Percentiles rank a stretch among this genome's conserved stretches.
Evolutionary conservation across 2,113 vertebrate genomes (phyloP).

Genomic region (Ramphastos sulfuratus): DNA sequence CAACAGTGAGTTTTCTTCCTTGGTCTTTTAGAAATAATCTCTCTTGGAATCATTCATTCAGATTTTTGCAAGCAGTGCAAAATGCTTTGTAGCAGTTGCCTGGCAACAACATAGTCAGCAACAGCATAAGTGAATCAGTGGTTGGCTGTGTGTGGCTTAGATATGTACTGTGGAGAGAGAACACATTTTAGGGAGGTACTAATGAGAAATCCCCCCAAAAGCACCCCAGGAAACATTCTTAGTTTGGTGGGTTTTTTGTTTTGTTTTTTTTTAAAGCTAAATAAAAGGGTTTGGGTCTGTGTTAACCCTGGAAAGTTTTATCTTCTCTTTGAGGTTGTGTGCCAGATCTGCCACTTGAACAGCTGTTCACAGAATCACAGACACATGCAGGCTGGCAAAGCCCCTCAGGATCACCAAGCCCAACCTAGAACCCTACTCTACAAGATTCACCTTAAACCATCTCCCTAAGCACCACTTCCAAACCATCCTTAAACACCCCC

Average conservation of each 20-base stretch:
- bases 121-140: conserved; percentile 50
- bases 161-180: not conserved
- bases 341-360: not conserved
- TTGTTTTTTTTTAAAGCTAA: not conserved
- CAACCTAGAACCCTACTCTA: no score
- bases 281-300: not conserved
- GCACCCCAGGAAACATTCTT: no score
- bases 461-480: no score
- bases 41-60: conserved; percentile 48
- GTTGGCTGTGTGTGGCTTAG: conserved; percentile 12
- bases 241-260: not conserved
- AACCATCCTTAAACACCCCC: no score
- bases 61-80: conserved; percentile 64
- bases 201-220: not conserved
- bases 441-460: no score
- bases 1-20: conserved; percentile 32
- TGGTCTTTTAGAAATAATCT: conserved; percentile 49
- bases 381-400: no score
- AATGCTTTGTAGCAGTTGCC: conserved; percentile 58
- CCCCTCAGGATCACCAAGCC: no score
- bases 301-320: not conserved
- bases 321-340: not conserved
- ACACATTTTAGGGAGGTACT: not conserved
- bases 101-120: conserved; percentile 61
- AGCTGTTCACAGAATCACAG: not conserved